Evolutionary conservation across 2,113 vertebrate species (phyloP).

Genomic region (Protobothrops mucrosquamatus): DNA sequence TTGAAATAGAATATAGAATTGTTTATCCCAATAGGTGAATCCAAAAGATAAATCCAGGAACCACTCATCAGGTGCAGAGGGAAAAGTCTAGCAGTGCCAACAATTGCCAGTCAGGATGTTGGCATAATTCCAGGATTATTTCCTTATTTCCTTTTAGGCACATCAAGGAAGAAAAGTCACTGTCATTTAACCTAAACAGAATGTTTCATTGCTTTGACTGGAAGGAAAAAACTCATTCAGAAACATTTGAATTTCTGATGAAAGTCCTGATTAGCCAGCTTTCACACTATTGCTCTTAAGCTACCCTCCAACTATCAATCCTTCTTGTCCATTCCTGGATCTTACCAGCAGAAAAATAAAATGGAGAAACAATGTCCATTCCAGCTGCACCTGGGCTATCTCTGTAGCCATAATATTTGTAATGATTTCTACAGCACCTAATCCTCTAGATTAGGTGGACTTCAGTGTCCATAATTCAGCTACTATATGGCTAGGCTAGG

Average conservation of each 20-base stretch:
- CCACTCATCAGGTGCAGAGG: not conserved
- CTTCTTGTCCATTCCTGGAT: not conserved
- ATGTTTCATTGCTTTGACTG: not conserved
- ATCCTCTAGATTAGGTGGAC: not conserved
- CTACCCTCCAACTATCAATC: not conserved
- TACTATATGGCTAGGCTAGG: not conserved
- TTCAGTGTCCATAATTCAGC: not conserved
- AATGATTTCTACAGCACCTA: not conserved
- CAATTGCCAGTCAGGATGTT: not conserved
- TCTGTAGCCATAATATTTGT: not conserved
- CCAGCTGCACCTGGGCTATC: not conserved
- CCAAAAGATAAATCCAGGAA: not conserved
- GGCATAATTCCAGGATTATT: not conserved
- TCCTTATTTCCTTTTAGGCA: not conserved
- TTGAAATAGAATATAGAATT: not conserved
- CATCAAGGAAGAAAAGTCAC: not conserved
- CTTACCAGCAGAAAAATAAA: not conserved
- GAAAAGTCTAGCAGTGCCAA: not conserved
- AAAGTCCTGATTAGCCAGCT: not conserved
- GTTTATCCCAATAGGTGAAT: not conserved
- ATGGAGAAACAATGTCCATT: not conserved
- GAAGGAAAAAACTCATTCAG: not conserved
- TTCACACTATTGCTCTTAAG: not conserved
- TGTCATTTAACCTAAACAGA: not conserved
- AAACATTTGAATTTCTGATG: not conserved